Conservation (phyloP, 1,140 invertebrate species). For the Thereuonema tuberculata region DNA sequence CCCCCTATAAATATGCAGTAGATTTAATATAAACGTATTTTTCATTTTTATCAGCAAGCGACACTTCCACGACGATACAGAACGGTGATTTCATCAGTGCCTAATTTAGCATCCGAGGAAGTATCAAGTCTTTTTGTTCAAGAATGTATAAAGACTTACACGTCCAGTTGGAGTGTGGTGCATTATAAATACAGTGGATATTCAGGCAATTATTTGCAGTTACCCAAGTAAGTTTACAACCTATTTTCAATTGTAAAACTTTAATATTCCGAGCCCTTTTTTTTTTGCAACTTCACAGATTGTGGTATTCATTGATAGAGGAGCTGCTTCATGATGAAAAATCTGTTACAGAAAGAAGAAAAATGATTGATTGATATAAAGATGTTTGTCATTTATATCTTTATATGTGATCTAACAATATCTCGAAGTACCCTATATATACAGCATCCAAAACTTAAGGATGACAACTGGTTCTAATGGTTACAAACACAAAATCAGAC, state of each 20-base stretch:
- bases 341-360: too few relatives aligned
- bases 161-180: conserved; percentile 68
- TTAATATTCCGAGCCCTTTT: not conserved
- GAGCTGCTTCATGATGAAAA: too few relatives aligned
- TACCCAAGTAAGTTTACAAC: conserved; percentile 66
- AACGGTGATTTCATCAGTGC: conserved; percentile 57
- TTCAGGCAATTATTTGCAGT: conserved; percentile 63
- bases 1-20: too few relatives aligned
- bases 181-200: conserved; percentile 78
- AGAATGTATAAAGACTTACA: conserved; percentile 74
- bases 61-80: conserved; percentile 58
- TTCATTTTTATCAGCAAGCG: conserved; percentile 47
- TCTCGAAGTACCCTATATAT: too few relatives aligned
- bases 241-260: too few relatives aligned
- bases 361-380: too few relatives aligned
- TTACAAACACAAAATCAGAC: too few relatives aligned
- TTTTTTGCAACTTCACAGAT: not conserved
- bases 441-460: too few relatives aligned
- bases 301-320: too few relatives aligned
- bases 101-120: conserved; percentile 28
- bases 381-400: too few relatives aligned
- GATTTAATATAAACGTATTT: not conserved
- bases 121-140: conserved; percentile 53
- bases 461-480: too few relatives aligned
- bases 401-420: too few relatives aligned